Base-by-base conservation (phyloP, 2,888 invertebrate species). In the Pristionchus exspectatus region DNA sequence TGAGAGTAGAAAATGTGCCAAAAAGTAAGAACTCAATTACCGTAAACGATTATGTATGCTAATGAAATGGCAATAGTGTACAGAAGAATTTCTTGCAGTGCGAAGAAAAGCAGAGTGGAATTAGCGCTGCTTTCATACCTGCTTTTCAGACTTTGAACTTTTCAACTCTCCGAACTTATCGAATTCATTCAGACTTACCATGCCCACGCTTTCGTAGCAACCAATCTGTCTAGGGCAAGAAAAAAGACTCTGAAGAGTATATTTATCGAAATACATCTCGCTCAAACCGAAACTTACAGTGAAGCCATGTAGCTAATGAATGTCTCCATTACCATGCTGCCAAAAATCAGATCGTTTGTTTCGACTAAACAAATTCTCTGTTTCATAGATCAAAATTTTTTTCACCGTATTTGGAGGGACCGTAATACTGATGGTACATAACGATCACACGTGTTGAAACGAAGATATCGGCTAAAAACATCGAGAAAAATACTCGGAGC, bases 131-230 rank as follows among this genome's bases (percentile, higher is more conserved):
- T 72, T 72, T 72, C 72, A 30, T 72, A 72, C 72, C 72, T 72
- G 56, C 4, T 21, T 50, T 50, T 50, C 44, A 9, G 9, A 50
- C n/a, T n/a, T 50, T 50, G 44, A 50, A 50, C n/a, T n/a, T 50
- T 50, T 50, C 12, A 56, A 0, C 3, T 56, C 56, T 21, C 4
- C 21, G 1, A 5, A 56, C 21, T 56, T 56, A 54, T 54, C 54
- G 54, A 54, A 54, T 56, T 21, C 14, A 38, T 56, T 21, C 18
- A 56, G 18, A 21, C 72, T 72, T 0, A 72, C 72, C 72, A 72
- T 72, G 72, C 72, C 72, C 72, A 72, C 0, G 72, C 72, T 72
- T 72, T 72, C 33, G 72, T 72, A 3, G 72, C 72, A 30, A 72
- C 72, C 72, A n/a, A 72, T 33, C 72, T n/a, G 72, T 72, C 72